Evolutionary conservation across 2,888 invertebrate species (phyloP).

Genomic region (Aquatica leii): DNA sequence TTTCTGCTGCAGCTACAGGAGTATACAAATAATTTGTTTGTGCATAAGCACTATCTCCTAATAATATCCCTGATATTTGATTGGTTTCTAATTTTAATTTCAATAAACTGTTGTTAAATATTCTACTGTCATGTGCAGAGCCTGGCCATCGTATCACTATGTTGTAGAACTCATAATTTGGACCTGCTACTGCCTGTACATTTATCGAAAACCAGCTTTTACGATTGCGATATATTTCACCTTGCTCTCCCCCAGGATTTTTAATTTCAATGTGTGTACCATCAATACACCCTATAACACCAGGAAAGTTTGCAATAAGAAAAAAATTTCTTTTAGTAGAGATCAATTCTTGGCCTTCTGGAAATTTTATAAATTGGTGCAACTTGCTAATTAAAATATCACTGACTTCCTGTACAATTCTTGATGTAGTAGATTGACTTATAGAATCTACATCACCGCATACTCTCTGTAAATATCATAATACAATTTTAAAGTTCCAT

Average conservation of each 20-base stretch:
- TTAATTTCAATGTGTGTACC: constrained; percentile 30
- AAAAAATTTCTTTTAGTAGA: neutral
- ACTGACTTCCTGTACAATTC: neutral
- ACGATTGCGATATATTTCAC: constrained; percentile 20
- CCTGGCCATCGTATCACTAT: constrained; percentile 37
- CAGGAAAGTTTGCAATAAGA: constrained; percentile 16
- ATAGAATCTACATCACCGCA: neutral
- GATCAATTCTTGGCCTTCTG: neutral
- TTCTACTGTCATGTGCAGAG: constrained; percentile 31
- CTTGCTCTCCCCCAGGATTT: constrained; percentile 13
- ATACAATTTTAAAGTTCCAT: too few relatives aligned
- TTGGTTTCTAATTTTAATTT: neutral
- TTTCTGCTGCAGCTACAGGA: neutral
- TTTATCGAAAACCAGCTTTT: constrained; percentile 24
- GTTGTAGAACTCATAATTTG: too few relatives aligned
- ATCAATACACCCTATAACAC: constrained; percentile 24
- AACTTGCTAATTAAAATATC: neutral
- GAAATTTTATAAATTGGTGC: neutral
- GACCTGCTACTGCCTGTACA: too few relatives aligned
- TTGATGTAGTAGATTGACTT: neutral
- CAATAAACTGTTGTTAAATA: too few relatives aligned
- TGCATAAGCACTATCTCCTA: neutral
- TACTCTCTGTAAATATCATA: neutral
- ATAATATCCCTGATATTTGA: neutral
- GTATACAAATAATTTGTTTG: too few relatives aligned